Percentiles rank a stretch among this genome's conserved stretches.
These are phyloP conservation scores for Ceratosolen fusciceps DNA, from an alignment of 1,140 invertebrate species.

Conservation along the genomic window DNA sequence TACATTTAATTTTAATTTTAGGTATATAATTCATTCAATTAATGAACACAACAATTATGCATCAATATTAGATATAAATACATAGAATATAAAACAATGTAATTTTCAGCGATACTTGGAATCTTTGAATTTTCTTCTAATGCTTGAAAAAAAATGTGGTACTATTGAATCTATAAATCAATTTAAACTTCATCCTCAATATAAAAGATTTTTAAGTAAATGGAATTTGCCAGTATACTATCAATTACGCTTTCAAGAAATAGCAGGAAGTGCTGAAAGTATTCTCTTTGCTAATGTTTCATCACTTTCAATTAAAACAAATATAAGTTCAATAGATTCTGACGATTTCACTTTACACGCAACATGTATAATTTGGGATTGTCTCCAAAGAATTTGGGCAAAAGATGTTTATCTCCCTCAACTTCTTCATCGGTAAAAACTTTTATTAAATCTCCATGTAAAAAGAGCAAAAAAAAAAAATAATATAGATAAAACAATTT, in stretches of 20 bases:
- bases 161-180: conserved; percentile 71
- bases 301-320: conserved; percentile 59
- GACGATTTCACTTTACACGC: conserved; percentile 71
- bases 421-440: conserved; percentile 74
- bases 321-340: conserved; percentile 54
- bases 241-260: conserved; percentile 94
- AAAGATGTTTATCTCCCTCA: conserved; percentile 81
- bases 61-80: not conserved
- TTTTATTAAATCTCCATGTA: not conserved
- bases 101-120: conserved; percentile 80
- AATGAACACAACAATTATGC: too few species aligned
- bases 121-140: conserved; percentile 84
- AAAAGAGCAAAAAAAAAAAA: too few species aligned
- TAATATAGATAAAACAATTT: too few species aligned
- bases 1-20: too few species aligned
- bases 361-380: conserved; percentile 73
- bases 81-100: not conserved
- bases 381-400: conserved; percentile 80
- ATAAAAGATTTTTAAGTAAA: conserved; percentile 82
- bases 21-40: too few species aligned
- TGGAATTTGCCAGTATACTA: conserved; percentile 97
- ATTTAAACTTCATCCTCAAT: conserved; percentile 77
- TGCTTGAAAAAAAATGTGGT: conserved; percentile 78
- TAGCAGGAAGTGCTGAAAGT: conserved; percentile 80
- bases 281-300: conserved; percentile 70